Conservation (phyloP, 2,113 vertebrate genomes). For the Catagonus wagneri region DNA sequence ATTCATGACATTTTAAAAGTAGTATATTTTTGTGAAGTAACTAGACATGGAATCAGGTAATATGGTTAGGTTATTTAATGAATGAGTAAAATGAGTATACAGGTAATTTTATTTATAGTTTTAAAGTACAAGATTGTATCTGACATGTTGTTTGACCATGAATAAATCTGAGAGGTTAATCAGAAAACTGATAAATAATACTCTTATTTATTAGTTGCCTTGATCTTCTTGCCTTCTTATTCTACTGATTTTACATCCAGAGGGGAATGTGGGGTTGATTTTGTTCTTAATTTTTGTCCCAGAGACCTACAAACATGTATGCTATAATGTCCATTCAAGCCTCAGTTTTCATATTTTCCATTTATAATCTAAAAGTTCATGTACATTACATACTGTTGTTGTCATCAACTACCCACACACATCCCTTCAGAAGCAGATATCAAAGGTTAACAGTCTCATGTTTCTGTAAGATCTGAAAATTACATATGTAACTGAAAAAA, state of each 20-base stretch:
- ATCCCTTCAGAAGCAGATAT: neutral
- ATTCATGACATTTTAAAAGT: neutral
- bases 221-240: neutral
- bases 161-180: neutral
- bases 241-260: neutral
- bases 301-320: neutral
- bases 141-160: neutral
- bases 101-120: conserved; percentile 5
- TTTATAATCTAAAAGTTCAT: neutral
- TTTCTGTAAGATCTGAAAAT: neutral
- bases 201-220: neutral
- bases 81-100: neutral
- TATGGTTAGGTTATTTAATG: neutral
- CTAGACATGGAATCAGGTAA: neutral
- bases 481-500: neutral
- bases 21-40: neutral
- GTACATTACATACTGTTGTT: neutral
- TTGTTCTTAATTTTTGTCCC: conserved; percentile 23
- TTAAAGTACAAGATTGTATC: neutral
- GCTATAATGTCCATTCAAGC: neutral
- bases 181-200: neutral
- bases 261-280: neutral
- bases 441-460: neutral
- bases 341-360: neutral
- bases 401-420: neutral